Percentiles rank a stretch among this genome's conserved stretches.
phyloP scores from a whole-genome alignment of 2,113 vertebrate species.

The Anolis sagrei region DNA sequence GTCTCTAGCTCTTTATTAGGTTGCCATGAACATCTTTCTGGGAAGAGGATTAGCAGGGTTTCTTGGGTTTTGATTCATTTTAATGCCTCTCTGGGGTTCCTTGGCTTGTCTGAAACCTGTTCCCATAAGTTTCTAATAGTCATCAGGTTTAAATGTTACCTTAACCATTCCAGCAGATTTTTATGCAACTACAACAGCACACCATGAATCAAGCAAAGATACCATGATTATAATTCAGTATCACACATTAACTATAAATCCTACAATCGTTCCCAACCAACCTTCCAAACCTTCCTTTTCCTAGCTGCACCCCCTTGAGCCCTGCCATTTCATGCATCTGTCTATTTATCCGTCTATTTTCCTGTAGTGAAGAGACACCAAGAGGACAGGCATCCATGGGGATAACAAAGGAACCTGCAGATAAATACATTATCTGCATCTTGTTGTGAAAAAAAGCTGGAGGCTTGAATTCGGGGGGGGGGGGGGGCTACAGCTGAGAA shows the following conservation, averaged over 20 bases:
- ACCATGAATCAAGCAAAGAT: conserved; percentile 51
- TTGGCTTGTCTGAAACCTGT: conserved; percentile 47
- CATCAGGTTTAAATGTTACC: conserved; percentile 51
- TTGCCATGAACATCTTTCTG: conserved; percentile 27
- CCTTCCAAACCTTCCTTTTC: too few relatives aligned
- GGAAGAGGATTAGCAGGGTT: conserved; percentile 54
- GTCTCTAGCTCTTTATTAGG: conserved; percentile 52
- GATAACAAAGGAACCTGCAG: too few relatives aligned
- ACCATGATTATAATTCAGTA: conserved; percentile 58
- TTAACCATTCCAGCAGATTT: conserved; percentile 53
- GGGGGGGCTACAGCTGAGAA: too few relatives aligned
- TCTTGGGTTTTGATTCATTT: conserved; percentile 38
- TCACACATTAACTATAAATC: conserved; percentile 57
- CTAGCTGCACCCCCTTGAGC: too few relatives aligned
- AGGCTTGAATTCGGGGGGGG: too few relatives aligned
- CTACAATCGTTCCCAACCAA: conserved; percentile 24
- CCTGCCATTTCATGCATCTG: too few relatives aligned
- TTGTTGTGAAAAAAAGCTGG: too few relatives aligned
- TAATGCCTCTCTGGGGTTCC: conserved; percentile 45
- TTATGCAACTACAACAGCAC: conserved; percentile 55
- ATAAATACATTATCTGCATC: too few relatives aligned
- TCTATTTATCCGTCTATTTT: too few relatives aligned
- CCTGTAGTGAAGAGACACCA: too few relatives aligned
- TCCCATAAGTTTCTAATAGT: conserved; percentile 56
- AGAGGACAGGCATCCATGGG: too few relatives aligned